These are phyloP conservation scores for Carcinoscorpius rotundicauda DNA, from an alignment of 1,140 invertebrate species.

Conservation along the genomic window DNA sequence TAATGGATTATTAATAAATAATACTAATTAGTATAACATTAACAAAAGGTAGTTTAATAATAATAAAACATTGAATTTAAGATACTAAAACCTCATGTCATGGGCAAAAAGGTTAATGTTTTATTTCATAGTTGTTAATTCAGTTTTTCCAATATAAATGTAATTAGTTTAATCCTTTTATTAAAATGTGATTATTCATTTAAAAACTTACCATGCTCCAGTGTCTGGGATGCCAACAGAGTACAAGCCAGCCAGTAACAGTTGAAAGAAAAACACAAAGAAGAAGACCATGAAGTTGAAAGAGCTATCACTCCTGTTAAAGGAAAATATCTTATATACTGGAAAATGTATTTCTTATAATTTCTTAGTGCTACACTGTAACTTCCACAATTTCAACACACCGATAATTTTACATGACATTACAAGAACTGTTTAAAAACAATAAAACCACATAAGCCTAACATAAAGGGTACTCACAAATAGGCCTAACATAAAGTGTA, in stretches of 20 bases:
- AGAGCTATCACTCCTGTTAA: constrained; percentile 82
- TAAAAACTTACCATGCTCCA: constrained; percentile 61
- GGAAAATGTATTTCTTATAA: constrained; percentile 11
- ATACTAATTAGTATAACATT: no score
- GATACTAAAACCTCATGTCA: constrained; percentile 17
- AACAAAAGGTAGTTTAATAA: no score
- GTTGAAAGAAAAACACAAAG: constrained; percentile 98
- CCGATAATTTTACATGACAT: no score
- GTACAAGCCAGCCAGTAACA: constrained; percentile 75
- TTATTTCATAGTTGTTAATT: background rate
- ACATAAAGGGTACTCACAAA: no score
- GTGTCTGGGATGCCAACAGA: constrained; percentile 65
- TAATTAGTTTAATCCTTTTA: background rate
- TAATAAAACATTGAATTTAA: background rate
- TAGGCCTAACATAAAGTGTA: no score
- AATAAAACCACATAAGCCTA: no score
- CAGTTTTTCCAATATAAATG: constrained; percentile 3
- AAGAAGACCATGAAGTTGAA: constrained; percentile 99
- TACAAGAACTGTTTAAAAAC: no score
- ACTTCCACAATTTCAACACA: no score
- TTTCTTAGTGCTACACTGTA: background rate
- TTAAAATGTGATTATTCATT: constrained; percentile 5
- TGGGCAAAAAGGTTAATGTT: constrained; percentile 8
- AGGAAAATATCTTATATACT: constrained; percentile 17
- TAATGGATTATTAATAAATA: no score